Evolutionary conservation across 2,113 vertebrate species (phyloP), one percentile per base, ranked within the genome.

Genomic region (Nyctibius bracteatus): DNA sequence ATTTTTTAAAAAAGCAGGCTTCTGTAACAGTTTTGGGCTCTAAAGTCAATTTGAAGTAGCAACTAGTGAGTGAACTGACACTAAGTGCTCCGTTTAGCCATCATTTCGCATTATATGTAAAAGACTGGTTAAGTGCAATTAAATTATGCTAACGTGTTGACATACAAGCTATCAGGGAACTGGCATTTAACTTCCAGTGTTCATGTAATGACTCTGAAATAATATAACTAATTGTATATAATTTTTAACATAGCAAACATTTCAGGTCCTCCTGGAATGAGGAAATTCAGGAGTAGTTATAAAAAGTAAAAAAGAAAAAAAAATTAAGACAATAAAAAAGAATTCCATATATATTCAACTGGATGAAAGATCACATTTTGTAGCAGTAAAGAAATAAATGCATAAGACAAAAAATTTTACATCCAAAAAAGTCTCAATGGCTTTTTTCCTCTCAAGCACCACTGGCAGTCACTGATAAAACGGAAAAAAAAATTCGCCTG

Each of bases 401-500:
- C 12, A 0, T 19, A 73, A 35, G 33, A 67, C 25, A 88, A 77
- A 71, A 59, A 43, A 71, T 2, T 9, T 30, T 41, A 59, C 15
- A 71, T 54, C 43, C 14, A 54, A 66, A 80, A 47, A 80, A 49
- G 39, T 43, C 33, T 84, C 75, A 62, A 2, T 35, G 25, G 17
- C 5, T 54, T 83, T 61, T 63, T 47, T 67, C 39, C 31, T 75
- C 31, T 30, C 37, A 94, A 37, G 58, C 10, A 88, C 10, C 35
- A 59, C 22, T 37, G 44, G 16, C 4, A 51, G 14, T 62, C 37
- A 73, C 30, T 52, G 33, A 73, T 14, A 63, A 88, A 77, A 66
- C 0, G 1, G 16, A 12, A 35, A 31, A 51, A 82, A 52, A 61
- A 41, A 9, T 0, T 14, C 20, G 20, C 25, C 65, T 55, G 43